These are phyloP conservation scores for Apteryx owenii DNA, from an alignment of 2,113 vertebrate species.

Conservation along the genomic window DNA sequence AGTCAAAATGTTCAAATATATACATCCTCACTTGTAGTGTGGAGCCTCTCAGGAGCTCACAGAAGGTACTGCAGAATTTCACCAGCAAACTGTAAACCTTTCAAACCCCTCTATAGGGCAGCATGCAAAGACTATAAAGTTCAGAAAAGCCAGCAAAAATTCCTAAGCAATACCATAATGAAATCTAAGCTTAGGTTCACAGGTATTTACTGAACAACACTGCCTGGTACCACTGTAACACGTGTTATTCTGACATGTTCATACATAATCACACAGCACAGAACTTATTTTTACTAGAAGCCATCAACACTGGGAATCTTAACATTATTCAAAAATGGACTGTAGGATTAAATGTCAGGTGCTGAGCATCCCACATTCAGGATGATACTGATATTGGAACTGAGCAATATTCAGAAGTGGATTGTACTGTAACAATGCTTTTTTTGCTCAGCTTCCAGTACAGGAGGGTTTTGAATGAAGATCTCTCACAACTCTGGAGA, in stretches of 20 bases:
- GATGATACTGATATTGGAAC: not conserved
- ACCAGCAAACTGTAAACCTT: slow-evolving; percentile 1
- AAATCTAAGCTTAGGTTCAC: not conserved
- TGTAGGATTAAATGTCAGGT: not conserved
- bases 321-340: not conserved
- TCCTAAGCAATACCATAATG: not conserved
- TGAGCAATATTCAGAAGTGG: not conserved
- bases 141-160: not conserved
- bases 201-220: not conserved
- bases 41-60: not conserved
- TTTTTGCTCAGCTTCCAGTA: no score
- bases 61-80: not conserved
- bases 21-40: not conserved
- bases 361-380: not conserved
- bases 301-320: not conserved
- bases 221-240: not conserved
- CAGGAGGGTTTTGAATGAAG: not conserved
- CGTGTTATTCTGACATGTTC: not conserved
- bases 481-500: not conserved
- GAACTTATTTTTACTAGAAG: not conserved
- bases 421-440: not conserved
- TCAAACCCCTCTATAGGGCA: not conserved
- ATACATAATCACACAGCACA: not conserved
- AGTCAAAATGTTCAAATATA: not conserved
- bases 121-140: not conserved